Evolutionary conservation across 2,113 vertebrate species (phyloP).

Genomic region (Columbina picui): DNA sequence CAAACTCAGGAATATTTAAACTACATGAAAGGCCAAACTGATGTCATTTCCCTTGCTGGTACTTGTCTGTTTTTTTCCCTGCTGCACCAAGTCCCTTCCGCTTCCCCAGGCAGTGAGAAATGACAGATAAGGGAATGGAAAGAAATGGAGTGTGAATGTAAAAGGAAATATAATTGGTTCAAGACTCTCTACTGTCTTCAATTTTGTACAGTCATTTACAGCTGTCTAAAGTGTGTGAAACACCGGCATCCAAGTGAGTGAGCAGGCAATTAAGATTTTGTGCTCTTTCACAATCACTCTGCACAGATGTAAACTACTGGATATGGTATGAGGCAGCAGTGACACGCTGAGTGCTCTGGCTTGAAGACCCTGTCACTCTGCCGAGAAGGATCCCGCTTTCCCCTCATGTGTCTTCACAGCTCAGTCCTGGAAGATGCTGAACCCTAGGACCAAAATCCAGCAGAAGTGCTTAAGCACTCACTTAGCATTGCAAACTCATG

Average conservation of each 20-base stretch:
- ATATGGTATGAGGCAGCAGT: not conserved
- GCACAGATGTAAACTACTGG: not conserved
- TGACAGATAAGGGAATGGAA: conserved; percentile 2
- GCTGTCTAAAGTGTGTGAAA: conserved; percentile 27
- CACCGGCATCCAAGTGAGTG: conserved; percentile 38
- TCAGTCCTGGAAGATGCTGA: not conserved
- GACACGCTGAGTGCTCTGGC: not conserved
- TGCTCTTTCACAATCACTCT: not conserved
- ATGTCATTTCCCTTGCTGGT: conserved; percentile 11
- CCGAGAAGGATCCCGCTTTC: not conserved
- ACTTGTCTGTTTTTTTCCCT: not conserved
- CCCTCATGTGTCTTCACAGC: not conserved
- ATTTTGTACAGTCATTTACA: conserved; percentile 47
- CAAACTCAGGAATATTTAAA: not conserved
- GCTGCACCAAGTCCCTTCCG: not conserved
- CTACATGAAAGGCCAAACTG: not conserved
- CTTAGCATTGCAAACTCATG: not conserved
- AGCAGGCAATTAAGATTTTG: conserved; percentile 42
- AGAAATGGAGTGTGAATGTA: not conserved
- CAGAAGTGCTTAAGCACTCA: not conserved
- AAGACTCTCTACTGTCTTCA: conserved; percentile 42
- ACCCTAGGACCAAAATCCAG: not conserved
- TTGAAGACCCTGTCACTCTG: rapidly evolving
- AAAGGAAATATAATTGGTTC: conserved; percentile 51
- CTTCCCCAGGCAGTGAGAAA: not conserved